phyloP scores from a whole-genome alignment of 2,888 invertebrate species.

The Tubulanus polymorphus region DNA sequence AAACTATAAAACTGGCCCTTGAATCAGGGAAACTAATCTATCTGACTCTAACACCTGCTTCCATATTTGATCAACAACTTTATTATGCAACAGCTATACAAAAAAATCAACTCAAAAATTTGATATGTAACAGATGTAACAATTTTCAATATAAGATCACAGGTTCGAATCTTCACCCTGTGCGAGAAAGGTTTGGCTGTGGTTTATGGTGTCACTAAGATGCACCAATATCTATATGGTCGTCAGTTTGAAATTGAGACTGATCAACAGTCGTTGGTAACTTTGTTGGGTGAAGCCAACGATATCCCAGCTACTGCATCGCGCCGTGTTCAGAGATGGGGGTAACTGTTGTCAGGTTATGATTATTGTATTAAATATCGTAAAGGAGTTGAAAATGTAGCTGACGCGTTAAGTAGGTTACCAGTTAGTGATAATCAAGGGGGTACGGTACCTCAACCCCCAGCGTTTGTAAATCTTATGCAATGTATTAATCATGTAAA shows the following conservation, averaged over 20 bases:
- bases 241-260: background rate
- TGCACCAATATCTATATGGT: background rate
- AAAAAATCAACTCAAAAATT: too few relatives aligned
- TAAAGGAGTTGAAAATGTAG: slow-evolving; percentile 12
- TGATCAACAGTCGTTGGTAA: slow-evolving; percentile 15
- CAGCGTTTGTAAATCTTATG: too few relatives aligned
- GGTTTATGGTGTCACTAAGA: background rate
- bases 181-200: background rate
- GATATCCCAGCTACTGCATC: slow-evolving; percentile 11
- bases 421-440: slow-evolving; percentile 7
- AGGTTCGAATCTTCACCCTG: too few relatives aligned
- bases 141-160: too few relatives aligned
- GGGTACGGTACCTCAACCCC: background rate
- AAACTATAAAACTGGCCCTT: too few relatives aligned
- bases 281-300: slow-evolving; percentile 12
- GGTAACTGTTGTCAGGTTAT: slow-evolving; percentile 7
- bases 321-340: slow-evolving; percentile 15
- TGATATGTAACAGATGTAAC: too few relatives aligned
- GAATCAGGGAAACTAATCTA: too few relatives aligned
- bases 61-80: too few relatives aligned
- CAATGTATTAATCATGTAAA: too few relatives aligned
- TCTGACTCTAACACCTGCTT: too few relatives aligned
- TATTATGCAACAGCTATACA: too few relatives aligned
- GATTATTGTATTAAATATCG: slow-evolving; percentile 8
- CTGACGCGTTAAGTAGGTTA: slow-evolving; percentile 20